Percentiles rank a stretch among this genome's conserved stretches.
Conservation (phyloP, 2,888 invertebrate genomes). For the Agrotis segetum region DNA sequence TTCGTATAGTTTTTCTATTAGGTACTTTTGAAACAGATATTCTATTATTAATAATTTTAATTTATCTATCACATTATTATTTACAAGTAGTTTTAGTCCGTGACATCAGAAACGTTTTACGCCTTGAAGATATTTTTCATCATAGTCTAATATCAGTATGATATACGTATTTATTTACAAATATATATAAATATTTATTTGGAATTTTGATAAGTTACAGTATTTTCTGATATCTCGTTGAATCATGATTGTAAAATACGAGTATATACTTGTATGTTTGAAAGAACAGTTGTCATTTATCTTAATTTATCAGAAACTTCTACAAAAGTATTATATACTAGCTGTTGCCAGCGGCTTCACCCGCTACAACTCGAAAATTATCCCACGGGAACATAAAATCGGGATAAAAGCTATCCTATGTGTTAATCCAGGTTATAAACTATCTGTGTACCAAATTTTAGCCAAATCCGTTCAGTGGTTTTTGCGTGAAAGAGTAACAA, state of each 20-base stretch:
- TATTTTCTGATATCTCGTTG: neutral
- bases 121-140: constrained; percentile 37
- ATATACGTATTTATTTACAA: constrained; percentile 25
- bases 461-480: too few relatives aligned
- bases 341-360: too few relatives aligned
- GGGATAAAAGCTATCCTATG: too few relatives aligned
- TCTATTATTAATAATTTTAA: constrained; percentile 43
- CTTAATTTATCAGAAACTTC: constrained; percentile 35
- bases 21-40: constrained; percentile 48
- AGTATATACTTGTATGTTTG: constrained; percentile 6
- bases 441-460: too few relatives aligned
- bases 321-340: constrained; percentile 44
- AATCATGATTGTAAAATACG: constrained; percentile 14
- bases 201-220: constrained; percentile 12
- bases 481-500: too few relatives aligned
- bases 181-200: constrained; percentile 21
- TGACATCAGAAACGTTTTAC: constrained; percentile 56
- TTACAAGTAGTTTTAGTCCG: constrained; percentile 60
- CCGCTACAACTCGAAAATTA: too few relatives aligned
- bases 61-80: constrained; percentile 66
- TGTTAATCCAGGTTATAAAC: too few relatives aligned
- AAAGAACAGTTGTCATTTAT: constrained; percentile 35
- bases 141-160: constrained; percentile 8
- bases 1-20: constrained; percentile 33
- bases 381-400: too few relatives aligned